Percentiles rank a stretch among this genome's conserved stretches.
phyloP scores from a whole-genome alignment of 2,797 vertebrate species.

The Neosilurus mollespiculum region DNA sequence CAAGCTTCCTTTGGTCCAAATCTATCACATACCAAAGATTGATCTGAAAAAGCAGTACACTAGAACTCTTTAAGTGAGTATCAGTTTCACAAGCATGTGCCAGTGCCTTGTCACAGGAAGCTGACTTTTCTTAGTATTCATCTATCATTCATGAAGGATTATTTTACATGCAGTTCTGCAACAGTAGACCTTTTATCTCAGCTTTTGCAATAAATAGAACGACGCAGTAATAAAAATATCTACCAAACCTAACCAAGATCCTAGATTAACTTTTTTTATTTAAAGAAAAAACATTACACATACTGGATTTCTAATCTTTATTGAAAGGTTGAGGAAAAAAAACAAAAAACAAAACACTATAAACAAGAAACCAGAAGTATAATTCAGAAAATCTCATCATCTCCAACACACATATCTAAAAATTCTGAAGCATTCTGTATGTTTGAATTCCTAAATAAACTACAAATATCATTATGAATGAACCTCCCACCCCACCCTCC shows the following conservation, averaged over 20 bases:
- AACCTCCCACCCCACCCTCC: slow-evolving; percentile 57
- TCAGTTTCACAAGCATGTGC: not conserved
- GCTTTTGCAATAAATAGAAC: slow-evolving; percentile 13
- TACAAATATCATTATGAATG: slow-evolving; percentile 62
- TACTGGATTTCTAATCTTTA: slow-evolving; percentile 54
- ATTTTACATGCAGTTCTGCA: slow-evolving; percentile 42
- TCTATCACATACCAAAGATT: not conserved
- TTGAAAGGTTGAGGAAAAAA: slow-evolving; percentile 44
- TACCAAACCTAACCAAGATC: not conserved
- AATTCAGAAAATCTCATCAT: slow-evolving; percentile 53
- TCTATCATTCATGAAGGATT: slow-evolving; percentile 40
- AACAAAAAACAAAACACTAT: slow-evolving; percentile 32
- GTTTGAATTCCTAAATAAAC: slow-evolving; percentile 64
- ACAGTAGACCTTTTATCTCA: slow-evolving; percentile 17
- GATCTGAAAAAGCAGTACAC: not conserved
- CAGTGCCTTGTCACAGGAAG: slow-evolving; percentile 7
- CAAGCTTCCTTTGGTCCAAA: not conserved
- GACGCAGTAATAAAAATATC: not conserved
- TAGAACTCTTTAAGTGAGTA: not conserved
- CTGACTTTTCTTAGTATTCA: slow-evolving; percentile 29
- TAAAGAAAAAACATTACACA: not conserved
- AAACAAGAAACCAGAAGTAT: slow-evolving; percentile 52
- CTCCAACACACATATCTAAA: slow-evolving; percentile 58
- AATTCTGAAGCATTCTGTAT: slow-evolving; percentile 54
- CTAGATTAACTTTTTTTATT: not conserved